Evolutionary conservation across 2,888 invertebrate species (phyloP).

Genomic region (Pardosa pseudoannulata): DNA sequence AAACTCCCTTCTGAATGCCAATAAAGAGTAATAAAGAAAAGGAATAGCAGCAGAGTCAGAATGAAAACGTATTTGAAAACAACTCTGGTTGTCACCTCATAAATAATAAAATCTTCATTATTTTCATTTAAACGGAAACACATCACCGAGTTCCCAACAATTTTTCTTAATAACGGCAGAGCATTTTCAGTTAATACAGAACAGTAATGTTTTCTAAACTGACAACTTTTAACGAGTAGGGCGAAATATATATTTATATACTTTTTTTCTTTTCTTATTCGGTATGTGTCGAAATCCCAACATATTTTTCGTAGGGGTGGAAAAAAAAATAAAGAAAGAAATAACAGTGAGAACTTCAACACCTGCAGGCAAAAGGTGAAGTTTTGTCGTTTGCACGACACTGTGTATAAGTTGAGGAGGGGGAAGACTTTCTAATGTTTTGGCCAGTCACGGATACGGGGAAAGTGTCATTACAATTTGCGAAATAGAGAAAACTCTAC

Average conservation of each 20-base stretch:
- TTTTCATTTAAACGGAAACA: no score
- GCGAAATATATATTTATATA: no score
- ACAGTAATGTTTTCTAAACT: slow-evolving; percentile 9
- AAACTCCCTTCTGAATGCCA: no score
- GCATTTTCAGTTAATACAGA: not conserved
- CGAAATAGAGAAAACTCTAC: not conserved
- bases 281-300: slow-evolving; percentile 20
- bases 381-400: slow-evolving; percentile 16
- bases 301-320: not conserved
- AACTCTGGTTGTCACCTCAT: no score
- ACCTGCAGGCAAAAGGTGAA: slow-evolving; percentile 33
- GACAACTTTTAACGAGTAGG: slow-evolving; percentile 21
- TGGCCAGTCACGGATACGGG: not conserved
- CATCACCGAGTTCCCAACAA: no score
- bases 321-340: not conserved
- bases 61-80: no score
- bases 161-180: not conserved
- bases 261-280: not conserved
- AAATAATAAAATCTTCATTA: no score
- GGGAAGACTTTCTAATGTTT: not conserved
- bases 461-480: slow-evolving; percentile 14
- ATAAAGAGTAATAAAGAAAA: no score
- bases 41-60: no score
- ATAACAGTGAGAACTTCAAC: slow-evolving; percentile 47
- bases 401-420: not conserved